Evolutionary conservation across 2,113 vertebrate genomes (phyloP).

Genomic region (Hemiprocne comata): DNA sequence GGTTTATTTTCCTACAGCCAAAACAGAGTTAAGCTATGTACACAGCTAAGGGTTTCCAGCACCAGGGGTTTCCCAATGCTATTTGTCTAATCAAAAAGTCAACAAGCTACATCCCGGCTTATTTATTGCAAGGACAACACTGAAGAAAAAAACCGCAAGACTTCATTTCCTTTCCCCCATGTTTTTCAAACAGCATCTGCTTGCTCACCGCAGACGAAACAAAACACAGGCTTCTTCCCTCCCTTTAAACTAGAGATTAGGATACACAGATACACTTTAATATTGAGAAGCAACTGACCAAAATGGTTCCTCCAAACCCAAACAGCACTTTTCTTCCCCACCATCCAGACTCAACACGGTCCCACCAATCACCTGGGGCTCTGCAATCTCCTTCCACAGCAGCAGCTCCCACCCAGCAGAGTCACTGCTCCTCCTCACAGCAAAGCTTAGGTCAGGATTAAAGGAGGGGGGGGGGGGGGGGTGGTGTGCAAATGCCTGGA

Average conservation of each 20-base stretch:
- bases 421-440: background rate
- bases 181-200: conserved; percentile 28
- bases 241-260: conserved; percentile 26
- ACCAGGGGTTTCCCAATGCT: background rate
- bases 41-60: background rate
- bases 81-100: conserved; percentile 35
- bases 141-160: background rate
- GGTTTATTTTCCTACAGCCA: background rate
- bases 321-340: conserved; percentile 26
- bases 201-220: conserved; percentile 21
- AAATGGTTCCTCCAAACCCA: conserved; percentile 24
- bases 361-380: background rate
- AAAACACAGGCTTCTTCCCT: background rate
- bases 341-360: conserved; percentile 24
- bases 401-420: background rate
- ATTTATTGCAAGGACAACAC: background rate
- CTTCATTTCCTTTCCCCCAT: conserved; percentile 29
- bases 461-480: background rate
- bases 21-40: background rate
- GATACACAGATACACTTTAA: background rate
- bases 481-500: background rate
- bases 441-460: background rate
- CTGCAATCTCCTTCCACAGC: background rate
- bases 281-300: background rate
- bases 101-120: background rate